Conservation (phyloP, 2,797 vertebrate species). For the Potorous gilbertii region DNA sequence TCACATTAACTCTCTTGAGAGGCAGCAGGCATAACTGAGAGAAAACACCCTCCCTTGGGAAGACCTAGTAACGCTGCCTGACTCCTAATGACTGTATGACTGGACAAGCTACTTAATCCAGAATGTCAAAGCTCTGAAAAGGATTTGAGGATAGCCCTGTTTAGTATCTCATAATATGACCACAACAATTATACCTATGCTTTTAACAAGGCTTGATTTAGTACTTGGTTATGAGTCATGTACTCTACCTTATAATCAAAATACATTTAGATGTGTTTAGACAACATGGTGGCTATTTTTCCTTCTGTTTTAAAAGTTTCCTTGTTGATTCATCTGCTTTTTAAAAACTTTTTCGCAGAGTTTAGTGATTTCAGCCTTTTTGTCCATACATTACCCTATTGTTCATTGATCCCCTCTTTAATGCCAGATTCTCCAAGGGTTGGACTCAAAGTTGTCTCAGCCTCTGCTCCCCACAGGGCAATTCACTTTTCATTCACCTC, state of each 20-base stretch:
- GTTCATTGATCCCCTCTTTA: neutral
- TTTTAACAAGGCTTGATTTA: neutral
- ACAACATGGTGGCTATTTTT: too few relatives aligned
- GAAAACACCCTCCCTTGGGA: neutral
- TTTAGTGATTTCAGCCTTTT: neutral
- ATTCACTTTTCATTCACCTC: neutral
- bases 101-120: neutral
- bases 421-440: neutral
- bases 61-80: neutral
- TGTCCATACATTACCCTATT: neutral
- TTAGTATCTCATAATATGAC: neutral
- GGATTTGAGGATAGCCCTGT: neutral
- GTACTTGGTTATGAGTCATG: neutral
- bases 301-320: too few relatives aligned
- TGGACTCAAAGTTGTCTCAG: neutral
- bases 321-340: neutral
- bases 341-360: neutral
- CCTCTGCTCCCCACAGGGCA: neutral
- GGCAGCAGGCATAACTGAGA: neutral
- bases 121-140: neutral
- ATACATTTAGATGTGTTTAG: too few relatives aligned
- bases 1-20: neutral
- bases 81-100: neutral
- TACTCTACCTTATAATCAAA: too few relatives aligned
- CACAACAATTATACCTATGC: neutral